Evolutionary conservation across 2,113 vertebrate species (phyloP).

Genomic region (Notechis scutatus): DNA sequence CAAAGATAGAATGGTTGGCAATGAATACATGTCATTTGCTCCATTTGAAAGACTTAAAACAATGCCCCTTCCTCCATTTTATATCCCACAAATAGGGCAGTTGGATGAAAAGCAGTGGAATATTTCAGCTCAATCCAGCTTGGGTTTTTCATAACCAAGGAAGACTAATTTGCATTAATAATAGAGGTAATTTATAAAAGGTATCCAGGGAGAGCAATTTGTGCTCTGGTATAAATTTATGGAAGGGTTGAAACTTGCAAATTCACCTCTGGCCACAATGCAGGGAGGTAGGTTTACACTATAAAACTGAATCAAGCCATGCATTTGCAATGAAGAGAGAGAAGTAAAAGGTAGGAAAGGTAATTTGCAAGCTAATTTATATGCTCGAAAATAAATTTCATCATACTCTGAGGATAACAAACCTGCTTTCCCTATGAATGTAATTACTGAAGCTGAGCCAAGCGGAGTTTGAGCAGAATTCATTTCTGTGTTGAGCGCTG

Average conservation of each 20-base stretch:
- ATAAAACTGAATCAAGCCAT: conserved; percentile 12
- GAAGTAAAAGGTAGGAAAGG: conserved; percentile 1
- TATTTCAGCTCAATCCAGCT: neutral
- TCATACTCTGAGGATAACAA: conserved; percentile 43
- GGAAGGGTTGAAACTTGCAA: neutral
- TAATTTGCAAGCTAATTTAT: conserved; percentile 42
- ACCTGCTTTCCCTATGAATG: conserved; percentile 37
- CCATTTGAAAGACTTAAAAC: neutral
- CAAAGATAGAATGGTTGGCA: neutral
- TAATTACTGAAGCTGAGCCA: conserved; percentile 44
- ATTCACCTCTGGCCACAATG: neutral
- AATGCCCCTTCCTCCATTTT: neutral
- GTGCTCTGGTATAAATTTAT: neutral
- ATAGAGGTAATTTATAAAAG: neutral
- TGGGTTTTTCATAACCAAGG: neutral
- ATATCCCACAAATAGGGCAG: neutral
- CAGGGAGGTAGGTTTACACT: neutral
- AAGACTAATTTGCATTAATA: neutral
- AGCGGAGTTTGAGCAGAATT: conserved; percentile 36
- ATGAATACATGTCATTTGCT: neutral
- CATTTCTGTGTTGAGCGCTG: conserved; percentile 40
- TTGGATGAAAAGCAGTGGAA: too few species aligned
- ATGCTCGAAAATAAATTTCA: conserved; percentile 51
- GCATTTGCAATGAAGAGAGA: conserved; percentile 33
- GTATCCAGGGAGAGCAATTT: neutral